phyloP scores from a whole-genome alignment of 2,113 vertebrate genomes.

The Columba janthina region DNA sequence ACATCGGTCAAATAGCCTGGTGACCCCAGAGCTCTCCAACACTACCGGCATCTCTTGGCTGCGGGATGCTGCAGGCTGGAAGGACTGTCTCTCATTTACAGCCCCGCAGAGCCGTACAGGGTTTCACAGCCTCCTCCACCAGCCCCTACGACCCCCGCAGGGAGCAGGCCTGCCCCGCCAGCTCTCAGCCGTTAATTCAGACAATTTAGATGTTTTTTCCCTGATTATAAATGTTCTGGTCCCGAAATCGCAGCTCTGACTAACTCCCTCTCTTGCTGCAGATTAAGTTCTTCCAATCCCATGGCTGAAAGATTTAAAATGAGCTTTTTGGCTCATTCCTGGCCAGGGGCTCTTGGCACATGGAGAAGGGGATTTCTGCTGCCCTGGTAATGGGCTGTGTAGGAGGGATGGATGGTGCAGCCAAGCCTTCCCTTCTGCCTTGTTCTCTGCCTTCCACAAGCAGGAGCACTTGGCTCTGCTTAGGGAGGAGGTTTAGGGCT shows the following conservation, averaged over 20 bases:
- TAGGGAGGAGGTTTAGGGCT: fast-evolving
- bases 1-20: background rate
- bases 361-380: background rate
- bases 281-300: background rate
- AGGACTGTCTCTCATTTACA: background rate
- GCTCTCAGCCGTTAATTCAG: background rate
- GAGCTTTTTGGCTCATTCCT: background rate
- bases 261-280: background rate
- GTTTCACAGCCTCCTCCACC: background rate
- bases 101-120: fast-evolving
- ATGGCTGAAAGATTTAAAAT: background rate
- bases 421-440: background rate
- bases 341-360: background rate
- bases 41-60: background rate
- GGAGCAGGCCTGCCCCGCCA: background rate
- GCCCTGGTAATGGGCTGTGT: background rate
- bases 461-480: background rate
- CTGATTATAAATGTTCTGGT: background rate
- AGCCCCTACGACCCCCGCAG: background rate
- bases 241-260: background rate
- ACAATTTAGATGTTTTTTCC: background rate
- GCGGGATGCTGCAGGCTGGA: background rate
- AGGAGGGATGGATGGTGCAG: background rate
- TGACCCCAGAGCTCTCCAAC: background rate
- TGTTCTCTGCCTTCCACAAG: background rate